These are phyloP conservation scores for Melanotaenia trifasciata DNA, from an alignment of 2,797 vertebrate genomes.

Conservation along the genomic window DNA sequence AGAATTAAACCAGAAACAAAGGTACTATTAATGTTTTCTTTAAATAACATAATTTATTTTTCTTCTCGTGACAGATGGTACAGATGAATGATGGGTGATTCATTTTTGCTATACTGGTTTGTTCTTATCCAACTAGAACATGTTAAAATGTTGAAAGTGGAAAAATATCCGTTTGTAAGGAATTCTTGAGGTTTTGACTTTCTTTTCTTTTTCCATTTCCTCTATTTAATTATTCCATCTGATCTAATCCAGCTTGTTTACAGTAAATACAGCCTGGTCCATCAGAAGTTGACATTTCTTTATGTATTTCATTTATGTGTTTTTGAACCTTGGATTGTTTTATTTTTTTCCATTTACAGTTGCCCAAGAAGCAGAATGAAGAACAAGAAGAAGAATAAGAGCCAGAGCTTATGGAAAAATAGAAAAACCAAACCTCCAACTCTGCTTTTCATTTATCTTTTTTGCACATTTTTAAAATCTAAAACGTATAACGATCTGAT, in stretches of 20 bases:
- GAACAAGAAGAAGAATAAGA: constrained; percentile 82
- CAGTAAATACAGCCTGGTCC: too few species aligned
- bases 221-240: background rate
- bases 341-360: constrained; percentile 50
- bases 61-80: background rate
- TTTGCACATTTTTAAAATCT: constrained; percentile 63
- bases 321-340: background rate
- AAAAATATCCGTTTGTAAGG: background rate
- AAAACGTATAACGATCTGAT: constrained; percentile 55
- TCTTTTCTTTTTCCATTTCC: too few species aligned
- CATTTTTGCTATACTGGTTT: too few species aligned
- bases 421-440: constrained; percentile 54
- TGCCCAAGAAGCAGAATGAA: constrained; percentile 84
- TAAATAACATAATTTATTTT: background rate
- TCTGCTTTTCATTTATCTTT: constrained; percentile 57
- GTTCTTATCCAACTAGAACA: background rate
- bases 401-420: constrained; percentile 26
- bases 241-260: background rate
- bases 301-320: too few species aligned
- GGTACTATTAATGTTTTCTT: constrained; percentile 59
- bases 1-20: constrained; percentile 75
- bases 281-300: background rate
- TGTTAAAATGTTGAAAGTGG: background rate
- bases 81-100: background rate
- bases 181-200: too few species aligned